phyloP scores from a whole-genome alignment of 2,113 vertebrate species.

The Sorex fumeus region DNA sequence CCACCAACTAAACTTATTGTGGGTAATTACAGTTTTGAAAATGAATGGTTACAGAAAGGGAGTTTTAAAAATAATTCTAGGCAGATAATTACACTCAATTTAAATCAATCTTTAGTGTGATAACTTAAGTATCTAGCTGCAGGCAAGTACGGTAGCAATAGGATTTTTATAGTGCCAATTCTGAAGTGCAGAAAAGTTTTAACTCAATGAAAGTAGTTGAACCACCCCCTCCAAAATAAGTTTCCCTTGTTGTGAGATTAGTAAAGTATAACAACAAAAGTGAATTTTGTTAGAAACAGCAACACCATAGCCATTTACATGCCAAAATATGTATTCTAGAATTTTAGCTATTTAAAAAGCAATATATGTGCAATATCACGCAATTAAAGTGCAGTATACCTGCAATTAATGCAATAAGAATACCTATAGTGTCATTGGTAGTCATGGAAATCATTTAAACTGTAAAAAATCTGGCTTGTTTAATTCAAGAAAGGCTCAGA shows the following conservation, averaged over 20 bases:
- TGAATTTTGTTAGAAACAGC: conserved; percentile 21
- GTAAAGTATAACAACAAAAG: not conserved
- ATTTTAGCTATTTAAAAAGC: too few relatives aligned
- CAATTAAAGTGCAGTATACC: too few relatives aligned
- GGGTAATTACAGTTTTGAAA: conserved; percentile 76
- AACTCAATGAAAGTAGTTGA: conserved; percentile 35
- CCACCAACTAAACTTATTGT: conserved; percentile 68
- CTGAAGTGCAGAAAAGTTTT: conserved; percentile 48
- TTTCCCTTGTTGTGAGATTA: conserved; percentile 18
- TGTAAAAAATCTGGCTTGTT: not conserved
- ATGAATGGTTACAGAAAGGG: conserved; percentile 73
- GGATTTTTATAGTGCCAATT: conserved; percentile 64
- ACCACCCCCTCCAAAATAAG: conserved; percentile 10
- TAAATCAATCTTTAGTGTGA: conserved; percentile 83
- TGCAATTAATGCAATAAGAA: not conserved
- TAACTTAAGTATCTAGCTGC: conserved; percentile 84
- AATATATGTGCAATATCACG: too few relatives aligned
- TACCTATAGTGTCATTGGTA: not conserved
- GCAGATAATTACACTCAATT: conserved; percentile 84
- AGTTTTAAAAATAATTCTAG: conserved; percentile 58
- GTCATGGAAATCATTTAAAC: conserved; percentile 9
- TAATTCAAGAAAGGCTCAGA: not conserved
- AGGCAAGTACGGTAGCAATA: conserved; percentile 75
- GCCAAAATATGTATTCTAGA: not conserved
- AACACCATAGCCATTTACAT: not conserved